phyloP scores from a whole-genome alignment of 2,888 invertebrate genomes.

The Anagyrus pseudococci region DNA sequence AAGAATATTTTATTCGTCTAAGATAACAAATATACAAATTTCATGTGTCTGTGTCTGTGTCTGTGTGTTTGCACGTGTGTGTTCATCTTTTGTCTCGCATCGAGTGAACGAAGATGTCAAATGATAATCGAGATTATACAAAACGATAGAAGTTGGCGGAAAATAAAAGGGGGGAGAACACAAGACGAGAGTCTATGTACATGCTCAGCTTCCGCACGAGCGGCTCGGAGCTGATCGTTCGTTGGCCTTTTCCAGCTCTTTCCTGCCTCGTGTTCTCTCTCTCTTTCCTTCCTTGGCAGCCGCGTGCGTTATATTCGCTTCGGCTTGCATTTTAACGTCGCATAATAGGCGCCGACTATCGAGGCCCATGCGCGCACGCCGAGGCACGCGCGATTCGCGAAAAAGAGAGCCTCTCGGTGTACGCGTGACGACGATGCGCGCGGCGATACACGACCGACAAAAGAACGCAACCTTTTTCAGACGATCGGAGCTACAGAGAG shows the following conservation, averaged over 20 bases:
- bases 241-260: constrained; percentile 13
- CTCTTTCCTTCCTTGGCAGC: constrained; percentile 15
- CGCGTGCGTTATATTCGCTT: too few relatives aligned
- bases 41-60: constrained; percentile 39
- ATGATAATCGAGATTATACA: constrained; percentile 16
- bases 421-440: too few relatives aligned
- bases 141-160: constrained; percentile 3
- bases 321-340: constrained; percentile 35
- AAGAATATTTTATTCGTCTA: constrained; percentile 63
- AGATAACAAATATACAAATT: constrained; percentile 62
- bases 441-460: too few relatives aligned
- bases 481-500: too few relatives aligned
- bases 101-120: constrained; percentile 53
- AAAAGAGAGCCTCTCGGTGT: too few relatives aligned
- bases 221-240: too few relatives aligned
- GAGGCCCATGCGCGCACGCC: constrained; percentile 6
- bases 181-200: background rate
- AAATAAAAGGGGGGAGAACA: constrained; percentile 9
- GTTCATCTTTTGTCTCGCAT: too few relatives aligned
- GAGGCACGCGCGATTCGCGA: background rate
- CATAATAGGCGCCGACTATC: constrained; percentile 13
- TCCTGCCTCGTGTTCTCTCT: background rate
- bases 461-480: too few relatives aligned
- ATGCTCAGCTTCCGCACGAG: too few relatives aligned
- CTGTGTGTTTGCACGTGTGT: too few relatives aligned